Evolutionary conservation across 2,888 invertebrate genomes (phyloP).

Genomic region (Megamerina dolium): DNA sequence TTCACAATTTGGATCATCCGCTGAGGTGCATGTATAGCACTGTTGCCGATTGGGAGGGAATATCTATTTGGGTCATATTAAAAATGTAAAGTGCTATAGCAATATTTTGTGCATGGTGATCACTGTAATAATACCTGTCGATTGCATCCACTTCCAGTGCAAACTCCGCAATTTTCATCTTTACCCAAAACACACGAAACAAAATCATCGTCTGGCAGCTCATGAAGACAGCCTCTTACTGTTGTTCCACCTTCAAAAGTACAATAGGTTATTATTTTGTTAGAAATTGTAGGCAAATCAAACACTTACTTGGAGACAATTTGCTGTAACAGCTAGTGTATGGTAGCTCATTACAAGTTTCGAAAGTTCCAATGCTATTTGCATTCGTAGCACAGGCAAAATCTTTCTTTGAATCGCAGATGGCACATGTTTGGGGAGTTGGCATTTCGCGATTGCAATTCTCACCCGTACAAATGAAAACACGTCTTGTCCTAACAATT

Average conservation of each 20-base stretch:
- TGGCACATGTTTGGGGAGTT: conserved; percentile 26
- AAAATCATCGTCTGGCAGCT: conserved; percentile 29
- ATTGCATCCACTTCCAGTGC: conserved; percentile 35
- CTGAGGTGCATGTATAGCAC: conserved; percentile 36
- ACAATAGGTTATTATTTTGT: background rate
- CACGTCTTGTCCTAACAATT: conserved; percentile 36
- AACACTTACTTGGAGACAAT: conserved; percentile 24
- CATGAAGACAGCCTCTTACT: conserved; percentile 34
- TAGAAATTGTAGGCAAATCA: background rate
- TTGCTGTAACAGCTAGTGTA: conserved; percentile 34
- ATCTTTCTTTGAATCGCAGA: conserved; percentile 33
- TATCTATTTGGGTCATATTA: conserved; percentile 23
- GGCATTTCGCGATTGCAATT: conserved; percentile 34
- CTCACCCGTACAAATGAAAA: conserved; percentile 32
- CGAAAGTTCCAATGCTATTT: conserved; percentile 22
- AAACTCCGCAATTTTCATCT: conserved; percentile 30
- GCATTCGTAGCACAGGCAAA: conserved; percentile 33
- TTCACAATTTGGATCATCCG: conserved; percentile 33
- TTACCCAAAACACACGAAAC: conserved; percentile 32
- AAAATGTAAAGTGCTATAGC: background rate
- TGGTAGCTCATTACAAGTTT: conserved; percentile 30
- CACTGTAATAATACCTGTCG: conserved; percentile 26
- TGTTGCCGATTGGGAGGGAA: conserved; percentile 37
- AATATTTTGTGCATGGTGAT: background rate
- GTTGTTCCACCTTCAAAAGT: conserved; percentile 34